Conservation (phyloP, 2,888 invertebrate genomes). For the Metalampra italica region DNA sequence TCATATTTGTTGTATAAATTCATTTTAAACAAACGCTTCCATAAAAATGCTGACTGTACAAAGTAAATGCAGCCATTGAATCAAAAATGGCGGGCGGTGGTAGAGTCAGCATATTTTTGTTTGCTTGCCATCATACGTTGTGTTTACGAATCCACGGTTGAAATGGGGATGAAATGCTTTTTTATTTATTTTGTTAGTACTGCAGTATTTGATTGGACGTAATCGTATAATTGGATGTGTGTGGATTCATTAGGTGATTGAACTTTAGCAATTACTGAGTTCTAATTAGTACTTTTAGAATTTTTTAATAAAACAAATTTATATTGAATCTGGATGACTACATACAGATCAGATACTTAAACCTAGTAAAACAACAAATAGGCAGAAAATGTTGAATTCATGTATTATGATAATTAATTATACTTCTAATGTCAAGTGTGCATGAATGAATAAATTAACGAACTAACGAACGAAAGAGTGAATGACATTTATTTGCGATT, state of each 20-base stretch:
- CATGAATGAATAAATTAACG: too few relatives aligned
- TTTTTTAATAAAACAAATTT: too few relatives aligned
- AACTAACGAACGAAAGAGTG: too few relatives aligned
- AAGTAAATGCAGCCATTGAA: conserved; percentile 56
- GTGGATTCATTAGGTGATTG: neutral
- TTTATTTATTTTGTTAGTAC: conserved; percentile 27
- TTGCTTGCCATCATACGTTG: conserved; percentile 34
- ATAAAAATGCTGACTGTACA: conserved; percentile 57
- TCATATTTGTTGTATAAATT: neutral
- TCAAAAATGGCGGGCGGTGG: conserved; percentile 55
- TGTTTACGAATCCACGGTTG: conserved; percentile 33
- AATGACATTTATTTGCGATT: too few relatives aligned
- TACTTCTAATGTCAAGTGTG: too few relatives aligned
- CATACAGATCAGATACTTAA: too few relatives aligned
- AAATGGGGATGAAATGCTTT: conserved; percentile 13
- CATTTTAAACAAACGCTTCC: conserved; percentile 35
- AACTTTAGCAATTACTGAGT: neutral
- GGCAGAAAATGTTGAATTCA: too few relatives aligned
- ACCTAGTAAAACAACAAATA: too few relatives aligned
- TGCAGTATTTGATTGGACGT: conserved; percentile 16
- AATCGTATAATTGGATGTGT: conserved; percentile 6
- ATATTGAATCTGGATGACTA: too few relatives aligned
- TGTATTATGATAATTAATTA: too few relatives aligned
- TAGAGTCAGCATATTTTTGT: conserved; percentile 56
- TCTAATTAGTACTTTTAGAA: neutral